phyloP scores from a whole-genome alignment of 92 coral and sea anemone species.

The Actinernus sp. region DNA sequence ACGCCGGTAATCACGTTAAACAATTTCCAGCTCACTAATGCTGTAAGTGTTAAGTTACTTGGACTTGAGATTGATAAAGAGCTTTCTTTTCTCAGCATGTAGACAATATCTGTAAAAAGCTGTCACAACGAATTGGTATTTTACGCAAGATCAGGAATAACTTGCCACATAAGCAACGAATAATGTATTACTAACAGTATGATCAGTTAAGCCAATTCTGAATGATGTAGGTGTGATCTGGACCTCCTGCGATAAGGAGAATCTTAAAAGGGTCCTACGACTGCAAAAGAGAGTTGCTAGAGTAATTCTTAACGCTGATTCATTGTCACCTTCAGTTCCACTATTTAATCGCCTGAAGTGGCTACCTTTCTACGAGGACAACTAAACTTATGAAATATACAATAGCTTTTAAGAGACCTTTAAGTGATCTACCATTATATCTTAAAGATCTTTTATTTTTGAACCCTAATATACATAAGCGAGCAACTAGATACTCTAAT shows the following conservation, averaged over 20 bases:
- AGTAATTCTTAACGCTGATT: too few relatives aligned
- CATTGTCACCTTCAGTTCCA: constrained; percentile 34
- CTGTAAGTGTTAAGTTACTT: constrained; percentile 9
- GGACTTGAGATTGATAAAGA: constrained; percentile 34
- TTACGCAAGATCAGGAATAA: constrained; percentile 30
- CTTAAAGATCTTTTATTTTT: too few relatives aligned
- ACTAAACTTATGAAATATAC: too few relatives aligned
- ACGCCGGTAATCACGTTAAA: too few relatives aligned
- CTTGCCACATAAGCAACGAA: constrained; percentile 36
- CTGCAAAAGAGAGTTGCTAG: constrained; percentile 30
- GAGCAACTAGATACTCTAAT: too few relatives aligned
- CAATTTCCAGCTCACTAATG: too few relatives aligned
- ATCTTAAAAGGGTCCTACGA: not conserved
- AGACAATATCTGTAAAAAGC: constrained; percentile 44
- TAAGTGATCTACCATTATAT: too few relatives aligned
- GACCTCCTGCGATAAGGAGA: constrained; percentile 7
- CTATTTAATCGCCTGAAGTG: constrained; percentile 36
- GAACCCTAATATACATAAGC: too few relatives aligned
- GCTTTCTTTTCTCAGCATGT: constrained; percentile 13
- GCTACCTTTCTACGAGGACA: constrained; percentile 56
- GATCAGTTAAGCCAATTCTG: constrained; percentile 22
- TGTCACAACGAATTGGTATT: constrained; percentile 32
- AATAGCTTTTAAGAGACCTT: too few relatives aligned
- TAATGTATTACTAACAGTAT: constrained; percentile 28
- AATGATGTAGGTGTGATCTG: constrained; percentile 15